phyloP scores from a whole-genome alignment of 2,797 vertebrate species.

The Amblyraja radiata region DNA sequence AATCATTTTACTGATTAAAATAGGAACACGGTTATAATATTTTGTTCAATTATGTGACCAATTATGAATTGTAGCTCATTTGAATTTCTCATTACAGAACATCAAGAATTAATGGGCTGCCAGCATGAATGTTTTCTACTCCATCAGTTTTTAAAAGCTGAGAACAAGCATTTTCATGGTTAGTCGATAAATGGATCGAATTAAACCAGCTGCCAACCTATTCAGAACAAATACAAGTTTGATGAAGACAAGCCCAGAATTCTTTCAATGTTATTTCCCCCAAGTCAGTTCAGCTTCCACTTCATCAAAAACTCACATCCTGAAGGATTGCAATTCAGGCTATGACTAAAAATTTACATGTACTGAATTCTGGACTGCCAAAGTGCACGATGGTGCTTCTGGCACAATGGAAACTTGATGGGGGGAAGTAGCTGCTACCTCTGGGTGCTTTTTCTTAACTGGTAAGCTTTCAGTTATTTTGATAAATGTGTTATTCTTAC shows the following conservation, averaged over 20 bases:
- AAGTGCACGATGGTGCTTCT: neutral
- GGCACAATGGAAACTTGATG: neutral
- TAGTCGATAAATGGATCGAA: constrained; percentile 10
- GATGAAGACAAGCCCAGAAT: neutral
- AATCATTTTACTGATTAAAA: constrained; percentile 25
- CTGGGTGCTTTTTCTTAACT: neutral
- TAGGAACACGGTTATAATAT: constrained; percentile 25
- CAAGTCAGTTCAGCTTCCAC: neutral
- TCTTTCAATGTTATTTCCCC: neutral
- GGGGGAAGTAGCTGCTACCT: neutral
- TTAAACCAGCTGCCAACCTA: neutral
- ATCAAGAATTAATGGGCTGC: constrained; percentile 27
- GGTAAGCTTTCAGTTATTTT: neutral
- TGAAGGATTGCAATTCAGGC: neutral
- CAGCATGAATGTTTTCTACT: constrained; percentile 11
- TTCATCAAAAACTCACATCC: neutral
- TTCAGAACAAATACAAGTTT: constrained; percentile 7
- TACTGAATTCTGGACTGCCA: neutral
- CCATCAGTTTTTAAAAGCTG: constrained; percentile 20
- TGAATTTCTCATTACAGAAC: constrained; percentile 10
- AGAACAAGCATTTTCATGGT: neutral
- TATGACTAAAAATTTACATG: neutral
- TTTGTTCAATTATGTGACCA: constrained; percentile 26
- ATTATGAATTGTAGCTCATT: constrained; percentile 26
- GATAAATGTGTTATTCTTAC: neutral